Base-by-base conservation (phyloP, 2,797 vertebrate species). In the Chromobotia macracanthus region DNA sequence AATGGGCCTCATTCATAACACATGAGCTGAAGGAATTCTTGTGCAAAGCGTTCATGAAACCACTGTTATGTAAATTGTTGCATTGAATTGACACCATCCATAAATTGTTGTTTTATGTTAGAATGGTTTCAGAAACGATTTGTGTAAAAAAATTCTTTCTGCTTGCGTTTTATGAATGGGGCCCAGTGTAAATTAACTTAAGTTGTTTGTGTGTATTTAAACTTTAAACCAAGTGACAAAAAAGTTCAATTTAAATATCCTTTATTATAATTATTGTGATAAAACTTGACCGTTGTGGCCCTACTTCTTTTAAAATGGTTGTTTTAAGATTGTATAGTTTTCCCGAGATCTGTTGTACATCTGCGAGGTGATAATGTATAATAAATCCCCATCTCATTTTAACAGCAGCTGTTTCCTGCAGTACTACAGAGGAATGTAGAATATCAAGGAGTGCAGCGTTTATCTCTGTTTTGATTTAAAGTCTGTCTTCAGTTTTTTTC, bases 401-500 rank as follows among this genome's bases (percentile, higher is more conserved):
- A 86, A 87, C 41, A 65, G 76, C 80, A 80, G 23, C 80, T 82
- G 83, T 85, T 89, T 89, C 86, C 84, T 87, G 81, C 80, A 44
- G 82, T 77, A 51, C 64, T 66, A 74, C 72, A 35, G 60, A 80
- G 66, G 75, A 80, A 85, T 82, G 81, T 74, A 67, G 46, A 86
- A 77, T 68, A 66, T 82, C 72, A 75, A 64, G 67, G 35, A 71
- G n/a, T 55, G 3, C 53, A 50, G 31, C 13, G 1, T 50, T 46
- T 23, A 7, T 25, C 8, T 15, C 56, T 82, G 80, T 63, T 60
- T 28, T 60, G 11, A 60, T 11, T 11, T 48, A 13, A 46, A 46
- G 44, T 48, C 12, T 46, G 13, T 11, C 44, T 2, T 46, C 44
- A 46, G 9, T 46, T 46, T 46, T 46, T 10, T 13, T 28, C 28